phyloP scores from a whole-genome alignment of 2,888 invertebrate genomes.

The Cecidostiba fungosa region DNA sequence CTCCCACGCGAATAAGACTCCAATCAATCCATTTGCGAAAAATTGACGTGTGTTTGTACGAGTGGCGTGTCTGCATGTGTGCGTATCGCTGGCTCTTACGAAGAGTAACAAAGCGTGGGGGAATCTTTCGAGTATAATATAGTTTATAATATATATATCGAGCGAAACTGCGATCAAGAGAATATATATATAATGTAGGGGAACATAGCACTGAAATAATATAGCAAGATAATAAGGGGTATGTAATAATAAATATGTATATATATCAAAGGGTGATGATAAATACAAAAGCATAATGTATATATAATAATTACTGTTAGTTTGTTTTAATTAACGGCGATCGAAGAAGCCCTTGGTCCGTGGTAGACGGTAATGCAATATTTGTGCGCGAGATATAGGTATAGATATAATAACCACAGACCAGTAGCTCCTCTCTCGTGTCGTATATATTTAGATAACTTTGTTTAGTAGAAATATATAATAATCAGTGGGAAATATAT shows the following conservation, averaged over 20 bases:
- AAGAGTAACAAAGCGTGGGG: constrained; percentile 1
- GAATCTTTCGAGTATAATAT: neutral
- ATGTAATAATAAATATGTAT: constrained; percentile 5
- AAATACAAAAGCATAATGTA: constrained; percentile 6
- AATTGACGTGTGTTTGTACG: neutral
- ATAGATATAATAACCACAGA: neutral
- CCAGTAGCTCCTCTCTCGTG: neutral
- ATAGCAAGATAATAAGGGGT: neutral
- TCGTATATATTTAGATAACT: constrained; percentile 2
- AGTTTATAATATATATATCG: constrained; percentile 15
- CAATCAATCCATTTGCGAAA: constrained; percentile 4
- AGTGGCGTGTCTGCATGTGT: neutral
- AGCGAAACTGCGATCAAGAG: constrained; percentile 24
- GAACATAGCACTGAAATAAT: constrained; percentile 27
- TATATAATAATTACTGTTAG: constrained; percentile 16
- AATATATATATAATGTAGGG: constrained; percentile 1
- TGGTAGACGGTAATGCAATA: neutral
- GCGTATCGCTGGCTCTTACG: neutral
- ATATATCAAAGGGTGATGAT: constrained; percentile 6
- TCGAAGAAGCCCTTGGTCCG: neutral
- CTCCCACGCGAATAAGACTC: neutral
- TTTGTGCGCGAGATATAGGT: neutral
- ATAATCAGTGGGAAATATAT: neutral
- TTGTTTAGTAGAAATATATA: constrained; percentile 2
- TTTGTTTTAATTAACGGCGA: neutral